A percentile compares a stretch with the other conserved stretches of the same genome.
Evolutionary conservation across 1,140 invertebrate species (phyloP).

Genomic region (Apocrypta bakeri): DNA sequence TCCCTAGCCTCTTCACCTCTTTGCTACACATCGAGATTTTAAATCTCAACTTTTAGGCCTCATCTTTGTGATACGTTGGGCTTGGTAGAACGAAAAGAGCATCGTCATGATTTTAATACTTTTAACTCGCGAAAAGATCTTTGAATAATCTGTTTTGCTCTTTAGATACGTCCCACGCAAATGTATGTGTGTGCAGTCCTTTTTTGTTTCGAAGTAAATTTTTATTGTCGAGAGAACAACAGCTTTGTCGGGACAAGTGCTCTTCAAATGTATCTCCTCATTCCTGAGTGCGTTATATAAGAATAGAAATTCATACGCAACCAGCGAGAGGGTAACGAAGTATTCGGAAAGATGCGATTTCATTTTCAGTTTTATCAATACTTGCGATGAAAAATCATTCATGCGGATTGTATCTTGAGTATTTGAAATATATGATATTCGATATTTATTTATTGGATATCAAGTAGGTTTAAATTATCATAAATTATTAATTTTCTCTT

Average conservation of each 20-base stretch:
- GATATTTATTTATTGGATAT: no score
- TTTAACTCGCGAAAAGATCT: constrained; percentile 63
- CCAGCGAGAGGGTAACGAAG: not conserved
- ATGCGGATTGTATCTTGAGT: no score
- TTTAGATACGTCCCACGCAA: not conserved
- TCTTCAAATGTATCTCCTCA: constrained; percentile 11
- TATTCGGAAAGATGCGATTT: no score
- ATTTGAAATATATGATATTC: no score
- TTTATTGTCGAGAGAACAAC: constrained; percentile 38
- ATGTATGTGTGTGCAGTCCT: not conserved
- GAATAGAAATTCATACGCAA: constrained; percentile 7
- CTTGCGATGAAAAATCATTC: no score
- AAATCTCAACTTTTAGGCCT: constrained; percentile 28
- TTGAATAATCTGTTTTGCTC: constrained; percentile 66
- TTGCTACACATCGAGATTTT: constrained; percentile 32
- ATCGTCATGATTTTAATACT: constrained; percentile 71
- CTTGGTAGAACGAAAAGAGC: constrained; percentile 53
- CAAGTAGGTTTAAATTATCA: no score
- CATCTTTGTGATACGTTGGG: constrained; percentile 36
- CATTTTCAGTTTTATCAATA: no score
- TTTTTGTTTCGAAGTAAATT: constrained; percentile 36
- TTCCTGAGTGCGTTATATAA: not conserved
- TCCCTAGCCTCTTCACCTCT: constrained; percentile 52
- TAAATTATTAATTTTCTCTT: no score
- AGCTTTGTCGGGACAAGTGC: constrained; percentile 26